Conservation (phyloP, 2,888 invertebrate species). For the Ochropleura plecta region DNA sequence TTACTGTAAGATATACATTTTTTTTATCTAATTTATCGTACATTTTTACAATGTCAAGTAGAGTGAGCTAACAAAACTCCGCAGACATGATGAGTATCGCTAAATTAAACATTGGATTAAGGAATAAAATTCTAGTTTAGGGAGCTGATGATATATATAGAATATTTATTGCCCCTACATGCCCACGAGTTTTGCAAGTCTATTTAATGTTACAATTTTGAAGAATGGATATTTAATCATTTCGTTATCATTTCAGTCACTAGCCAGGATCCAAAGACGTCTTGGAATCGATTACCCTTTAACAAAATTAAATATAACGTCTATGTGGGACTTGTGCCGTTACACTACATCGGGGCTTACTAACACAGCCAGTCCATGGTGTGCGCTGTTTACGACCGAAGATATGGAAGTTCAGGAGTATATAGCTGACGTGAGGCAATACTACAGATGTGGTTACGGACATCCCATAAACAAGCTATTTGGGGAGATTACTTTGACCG, state of each 20-base stretch:
- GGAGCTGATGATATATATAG: no score
- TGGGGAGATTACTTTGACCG: slow-evolving; percentile 92
- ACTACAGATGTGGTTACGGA: slow-evolving; percentile 90
- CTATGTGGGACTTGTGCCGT: slow-evolving; percentile 95
- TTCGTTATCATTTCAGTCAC: slow-evolving; percentile 73
- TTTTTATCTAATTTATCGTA: no score
- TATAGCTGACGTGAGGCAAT: slow-evolving; percentile 93
- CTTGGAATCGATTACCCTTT: slow-evolving; percentile 85
- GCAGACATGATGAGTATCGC: no score
- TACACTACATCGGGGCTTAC: slow-evolving; percentile 92
- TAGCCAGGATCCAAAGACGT: slow-evolving; percentile 88
- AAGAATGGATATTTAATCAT: not conserved
- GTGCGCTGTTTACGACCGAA: slow-evolving; percentile 93
- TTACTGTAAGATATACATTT: no score
- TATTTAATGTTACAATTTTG: no score
- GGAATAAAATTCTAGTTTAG: no score
- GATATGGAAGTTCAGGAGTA: slow-evolving; percentile 94
- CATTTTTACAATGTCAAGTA: no score
- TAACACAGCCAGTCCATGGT: slow-evolving; percentile 92
- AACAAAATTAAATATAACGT: slow-evolving; percentile 87
- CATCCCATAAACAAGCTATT: slow-evolving; percentile 90
- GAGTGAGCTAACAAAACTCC: no score
- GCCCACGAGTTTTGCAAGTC: no score
- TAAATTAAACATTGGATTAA: no score
- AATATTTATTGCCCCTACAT: no score